These are phyloP conservation scores for Microtus oregoni DNA, from an alignment of 2,113 vertebrate genomes.

Conservation along the genomic window DNA sequence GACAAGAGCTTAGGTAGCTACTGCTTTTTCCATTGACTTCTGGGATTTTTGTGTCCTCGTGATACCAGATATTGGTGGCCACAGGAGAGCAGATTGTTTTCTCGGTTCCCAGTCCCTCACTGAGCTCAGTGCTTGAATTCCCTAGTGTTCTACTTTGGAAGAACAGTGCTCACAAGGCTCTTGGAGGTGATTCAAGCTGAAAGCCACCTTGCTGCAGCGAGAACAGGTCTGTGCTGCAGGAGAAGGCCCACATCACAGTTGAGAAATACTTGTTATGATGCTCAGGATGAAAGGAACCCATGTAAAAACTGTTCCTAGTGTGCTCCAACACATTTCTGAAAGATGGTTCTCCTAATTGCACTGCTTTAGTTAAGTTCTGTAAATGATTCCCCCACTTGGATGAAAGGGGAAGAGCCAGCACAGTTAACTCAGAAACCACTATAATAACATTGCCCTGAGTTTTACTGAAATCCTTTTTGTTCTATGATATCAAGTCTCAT, in stretches of 20 bases:
- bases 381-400: constrained; percentile 17
- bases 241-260: neutral
- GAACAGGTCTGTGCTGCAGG: neutral
- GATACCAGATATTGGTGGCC: constrained; percentile 10
- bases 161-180: neutral
- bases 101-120: neutral
- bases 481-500: constrained; percentile 1
- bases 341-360: constrained; percentile 13
- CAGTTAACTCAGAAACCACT: constrained; percentile 37
- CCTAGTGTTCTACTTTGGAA: constrained; percentile 1
- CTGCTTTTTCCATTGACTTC: constrained; percentile 41
- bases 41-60: neutral
- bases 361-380: constrained; percentile 39
- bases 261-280: constrained; percentile 11
- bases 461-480: constrained; percentile 42
- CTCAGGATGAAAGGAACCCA: neutral
- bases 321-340: neutral
- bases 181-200: neutral
- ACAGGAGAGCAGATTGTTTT: constrained; percentile 1
- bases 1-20: neutral
- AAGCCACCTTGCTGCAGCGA: neutral
- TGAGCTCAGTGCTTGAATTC: constrained; percentile 29
- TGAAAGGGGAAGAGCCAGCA: neutral
- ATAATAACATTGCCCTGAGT: neutral
- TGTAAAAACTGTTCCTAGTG: neutral